phyloP scores from a whole-genome alignment of 1,140 invertebrate genomes.

The Ceratina australensis region DNA sequence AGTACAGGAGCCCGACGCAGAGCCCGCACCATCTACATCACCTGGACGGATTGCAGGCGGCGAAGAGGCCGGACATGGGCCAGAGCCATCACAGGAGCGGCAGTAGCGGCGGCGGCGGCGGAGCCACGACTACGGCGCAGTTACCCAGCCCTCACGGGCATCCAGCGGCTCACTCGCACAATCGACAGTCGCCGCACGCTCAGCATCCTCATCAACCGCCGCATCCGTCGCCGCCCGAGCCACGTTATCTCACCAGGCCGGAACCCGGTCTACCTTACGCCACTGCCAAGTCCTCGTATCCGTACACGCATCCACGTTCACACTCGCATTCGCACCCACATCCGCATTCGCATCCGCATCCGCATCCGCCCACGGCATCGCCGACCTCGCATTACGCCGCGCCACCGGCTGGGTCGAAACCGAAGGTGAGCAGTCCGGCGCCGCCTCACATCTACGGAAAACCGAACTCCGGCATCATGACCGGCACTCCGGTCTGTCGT shows the following conservation, averaged over 20 bases:
- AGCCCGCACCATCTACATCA: conserved; percentile 80
- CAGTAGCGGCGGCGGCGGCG: conserved; percentile 35
- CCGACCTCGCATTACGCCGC: conserved; percentile 68
- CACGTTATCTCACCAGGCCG: conserved; percentile 72
- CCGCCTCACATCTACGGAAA: conserved; percentile 89
- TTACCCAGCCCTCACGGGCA: conserved; percentile 74
- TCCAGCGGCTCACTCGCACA: conserved; percentile 71
- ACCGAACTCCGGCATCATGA: conserved; percentile 83
- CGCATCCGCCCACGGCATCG: conserved; percentile 66
- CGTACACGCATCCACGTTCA: conserved; percentile 68
- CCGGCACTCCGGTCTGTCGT: conserved; percentile 82
- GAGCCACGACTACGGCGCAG: conserved; percentile 67
- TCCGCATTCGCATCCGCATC: conserved; percentile 70
- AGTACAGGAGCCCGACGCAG: conserved; percentile 81
- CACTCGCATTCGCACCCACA: conserved; percentile 62
- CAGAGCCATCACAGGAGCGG: conserved; percentile 65
- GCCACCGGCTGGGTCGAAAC: conserved; percentile 80
- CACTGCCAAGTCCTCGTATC: conserved; percentile 70
- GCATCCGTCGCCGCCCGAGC: conserved; percentile 80
- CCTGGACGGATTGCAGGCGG: conserved; percentile 68
- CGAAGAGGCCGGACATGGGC: conserved; percentile 62
- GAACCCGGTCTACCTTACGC: conserved; percentile 70
- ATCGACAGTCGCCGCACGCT: conserved; percentile 75
- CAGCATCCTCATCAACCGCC: conserved; percentile 72
- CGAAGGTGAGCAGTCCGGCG: conserved; percentile 88